Conservation (phyloP, 2,888 invertebrate genomes). For the Scotopteryx bipunctaria region DNA sequence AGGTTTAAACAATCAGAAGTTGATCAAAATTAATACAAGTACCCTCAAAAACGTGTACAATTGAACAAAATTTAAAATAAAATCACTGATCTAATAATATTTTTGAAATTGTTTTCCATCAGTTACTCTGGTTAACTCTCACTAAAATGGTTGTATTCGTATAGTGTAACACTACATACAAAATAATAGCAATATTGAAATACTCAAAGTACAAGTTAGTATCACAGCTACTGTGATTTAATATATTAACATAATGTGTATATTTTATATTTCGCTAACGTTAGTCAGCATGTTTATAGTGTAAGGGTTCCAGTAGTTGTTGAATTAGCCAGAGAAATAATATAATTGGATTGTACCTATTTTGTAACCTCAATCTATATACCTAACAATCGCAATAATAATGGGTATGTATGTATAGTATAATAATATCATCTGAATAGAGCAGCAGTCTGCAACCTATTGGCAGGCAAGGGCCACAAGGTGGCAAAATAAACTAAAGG, state of each 20-base stretch:
- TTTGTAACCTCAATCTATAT: too few species aligned
- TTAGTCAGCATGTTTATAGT: constrained; percentile 17
- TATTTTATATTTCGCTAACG: constrained; percentile 61
- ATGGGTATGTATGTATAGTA: too few species aligned
- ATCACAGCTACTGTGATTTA: constrained; percentile 40
- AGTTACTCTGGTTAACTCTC: constrained; percentile 8
- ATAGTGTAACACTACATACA: constrained; percentile 13
- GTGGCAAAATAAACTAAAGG: too few species aligned
- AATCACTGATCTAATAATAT: too few species aligned
- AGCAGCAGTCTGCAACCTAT: too few species aligned
- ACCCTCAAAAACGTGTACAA: too few species aligned
- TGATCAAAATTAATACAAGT: too few species aligned
- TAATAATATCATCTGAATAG: too few species aligned
- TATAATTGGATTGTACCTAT: background rate
- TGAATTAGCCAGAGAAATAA: constrained; percentile 12
- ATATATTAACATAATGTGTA: constrained; percentile 35
- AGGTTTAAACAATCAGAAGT: too few species aligned
- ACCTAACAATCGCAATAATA: too few species aligned
- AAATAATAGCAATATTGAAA: constrained; percentile 39
- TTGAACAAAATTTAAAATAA: too few species aligned
- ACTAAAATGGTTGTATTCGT: constrained; percentile 34
- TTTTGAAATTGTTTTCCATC: background rate
- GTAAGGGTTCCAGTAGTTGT: constrained; percentile 9
- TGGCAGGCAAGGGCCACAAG: too few species aligned
- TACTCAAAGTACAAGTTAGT: constrained; percentile 47